Base-by-base conservation (phyloP, 2,797 vertebrate genomes). In the Chrosomus eos region DNA sequence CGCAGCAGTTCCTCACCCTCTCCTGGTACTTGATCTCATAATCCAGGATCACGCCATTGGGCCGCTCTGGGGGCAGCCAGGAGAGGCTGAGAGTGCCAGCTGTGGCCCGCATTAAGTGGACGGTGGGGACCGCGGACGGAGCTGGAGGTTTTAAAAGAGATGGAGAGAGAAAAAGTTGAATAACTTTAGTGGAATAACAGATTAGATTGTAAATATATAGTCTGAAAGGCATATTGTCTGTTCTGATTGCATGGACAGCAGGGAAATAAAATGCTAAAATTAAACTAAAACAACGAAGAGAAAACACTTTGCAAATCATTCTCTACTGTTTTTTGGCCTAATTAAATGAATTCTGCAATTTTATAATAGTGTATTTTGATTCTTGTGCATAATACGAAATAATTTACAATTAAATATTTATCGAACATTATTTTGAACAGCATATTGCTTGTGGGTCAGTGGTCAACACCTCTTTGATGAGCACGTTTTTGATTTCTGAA, bases 11-110 rank as follows among this genome's bases (percentile, higher is more conserved):
- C 86, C 92, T 95, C 92, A 98, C 98, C 96, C 97, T 97, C 93
- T 98, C 97, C 0, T 97, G 97, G 94, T 99, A 99, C 92, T 98
- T 99, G 91, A 99, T 98, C 93, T 99, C 98, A 0, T 99, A 99
- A 95, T 99, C 98, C 80, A 99, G 95, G 93, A 99, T 99, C 93
- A 99, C 97, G 81, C 98, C 98, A 0, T 99, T 99, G 89, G 98
- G 98, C 87, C 96, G 96, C 90, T 99, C 97, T 0, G 98, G 98
- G 2, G 98, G 97, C 11, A 97, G 95, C 98, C 98, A 99, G 0
- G 98, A 99, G 89, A 99, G 92, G 0, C 97, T 98, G 90, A 99
- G 96, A 83, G 97, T 97, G 93, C 96, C 97, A 5, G 97, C 96
- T 0, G 97, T 97, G 91, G 97, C 97, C 89, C 97, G 97, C 94